Percentiles rank a stretch among this genome's conserved stretches.
Evolutionary conservation across 2,888 invertebrate genomes (phyloP).

Genomic region (Baronia brevicornis): DNA sequence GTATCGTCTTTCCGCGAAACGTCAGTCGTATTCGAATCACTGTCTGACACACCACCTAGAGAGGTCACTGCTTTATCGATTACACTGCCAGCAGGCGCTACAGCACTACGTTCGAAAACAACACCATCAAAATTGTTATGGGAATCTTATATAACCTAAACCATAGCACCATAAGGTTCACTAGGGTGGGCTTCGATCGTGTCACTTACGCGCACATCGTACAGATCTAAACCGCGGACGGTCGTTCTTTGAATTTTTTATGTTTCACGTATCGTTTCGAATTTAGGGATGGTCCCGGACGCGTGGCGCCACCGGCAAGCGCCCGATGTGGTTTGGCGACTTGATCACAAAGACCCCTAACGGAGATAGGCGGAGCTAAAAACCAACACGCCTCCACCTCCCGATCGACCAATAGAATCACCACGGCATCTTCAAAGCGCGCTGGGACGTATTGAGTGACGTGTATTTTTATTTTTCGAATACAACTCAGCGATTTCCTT

Average conservation of each 20-base stretch:
- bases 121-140: conserved; percentile 8
- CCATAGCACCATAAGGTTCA: conserved; percentile 5
- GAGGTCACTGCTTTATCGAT: conserved; percentile 55
- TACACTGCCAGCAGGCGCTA: conserved; percentile 21
- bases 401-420: conserved; percentile 39
- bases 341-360: conserved; percentile 50
- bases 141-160: neutral
- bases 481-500: conserved; percentile 43
- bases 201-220: conserved; percentile 9
- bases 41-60: conserved; percentile 30
- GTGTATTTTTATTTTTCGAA: conserved; percentile 62
- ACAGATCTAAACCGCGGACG: conserved; percentile 12
- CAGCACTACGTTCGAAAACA: conserved; percentile 14
- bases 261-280: conserved; percentile 42
- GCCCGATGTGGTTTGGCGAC: conserved; percentile 66
- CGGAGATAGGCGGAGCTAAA: conserved; percentile 52
- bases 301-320: conserved; percentile 69
- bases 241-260: conserved; percentile 16
- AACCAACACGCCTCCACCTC: conserved; percentile 49
- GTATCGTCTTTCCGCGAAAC: conserved; percentile 10
- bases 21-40: conserved; percentile 28
- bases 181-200: conserved; percentile 1
- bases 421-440: conserved; percentile 51
- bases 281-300: conserved; percentile 35
- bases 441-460: conserved; percentile 64